Evolutionary conservation across 2,113 vertebrate genomes (phyloP).

Genomic region (Chunga burmeisteri): DNA sequence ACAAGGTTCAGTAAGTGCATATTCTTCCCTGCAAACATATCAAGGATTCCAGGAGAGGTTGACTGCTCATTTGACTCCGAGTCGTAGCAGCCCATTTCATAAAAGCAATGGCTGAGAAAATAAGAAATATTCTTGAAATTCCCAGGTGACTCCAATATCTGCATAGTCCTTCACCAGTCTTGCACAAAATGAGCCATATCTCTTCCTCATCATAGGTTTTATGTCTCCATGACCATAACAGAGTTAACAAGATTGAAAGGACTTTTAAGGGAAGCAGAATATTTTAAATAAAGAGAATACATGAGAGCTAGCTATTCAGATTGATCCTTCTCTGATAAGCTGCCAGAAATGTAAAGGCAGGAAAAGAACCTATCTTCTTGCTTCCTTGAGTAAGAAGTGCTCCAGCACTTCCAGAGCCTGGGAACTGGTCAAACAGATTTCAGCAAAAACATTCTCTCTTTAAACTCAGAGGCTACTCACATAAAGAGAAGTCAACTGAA

Average conservation of each 20-base stretch:
- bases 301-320: background rate
- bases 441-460: background rate
- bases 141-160: background rate
- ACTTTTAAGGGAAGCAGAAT: background rate
- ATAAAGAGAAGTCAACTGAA: background rate
- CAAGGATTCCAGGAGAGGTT: background rate
- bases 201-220: background rate
- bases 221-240: background rate
- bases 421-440: background rate
- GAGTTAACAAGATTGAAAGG: background rate
- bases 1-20: background rate
- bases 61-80: background rate
- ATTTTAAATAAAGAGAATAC: background rate
- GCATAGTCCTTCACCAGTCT: background rate
- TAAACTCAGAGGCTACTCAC: background rate
- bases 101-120: background rate
- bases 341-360: background rate
- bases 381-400: background rate
- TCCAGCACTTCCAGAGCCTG: background rate
- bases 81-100: background rate
- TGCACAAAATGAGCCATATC: background rate
- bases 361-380: background rate
- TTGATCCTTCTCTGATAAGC: background rate
- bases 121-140: background rate
- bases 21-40: background rate